Evolutionary conservation across 2,888 invertebrate species (phyloP).

Genomic region (Lasioglossum malachurum): DNA sequence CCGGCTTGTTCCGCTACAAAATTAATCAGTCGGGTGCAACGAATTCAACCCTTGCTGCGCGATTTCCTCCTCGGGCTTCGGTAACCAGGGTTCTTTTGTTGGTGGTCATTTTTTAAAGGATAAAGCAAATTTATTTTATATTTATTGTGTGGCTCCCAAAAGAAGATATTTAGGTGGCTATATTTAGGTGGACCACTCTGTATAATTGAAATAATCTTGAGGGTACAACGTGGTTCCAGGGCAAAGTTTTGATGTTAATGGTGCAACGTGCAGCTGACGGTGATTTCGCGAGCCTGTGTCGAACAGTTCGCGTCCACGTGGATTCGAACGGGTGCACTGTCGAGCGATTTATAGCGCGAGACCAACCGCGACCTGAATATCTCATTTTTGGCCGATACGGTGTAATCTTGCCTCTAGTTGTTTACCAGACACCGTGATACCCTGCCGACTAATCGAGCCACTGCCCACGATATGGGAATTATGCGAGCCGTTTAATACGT

Average conservation of each 20-base stretch:
- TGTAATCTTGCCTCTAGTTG: slow-evolving; percentile 50
- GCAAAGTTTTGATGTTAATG: background rate
- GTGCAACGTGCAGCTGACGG: background rate
- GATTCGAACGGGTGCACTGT: background rate
- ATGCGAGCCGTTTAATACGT: slow-evolving; percentile 62
- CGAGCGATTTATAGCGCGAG: slow-evolving; percentile 28
- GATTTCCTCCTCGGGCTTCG: background rate
- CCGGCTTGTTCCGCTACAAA: background rate
- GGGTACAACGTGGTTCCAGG: background rate
- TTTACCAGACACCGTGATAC: slow-evolving; percentile 30
- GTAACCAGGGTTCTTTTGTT: background rate
- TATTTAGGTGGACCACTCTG: no score
- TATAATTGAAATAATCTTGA: background rate
- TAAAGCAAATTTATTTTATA: background rate
- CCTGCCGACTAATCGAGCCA: slow-evolving; percentile 59
- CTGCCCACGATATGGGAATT: slow-evolving; percentile 62
- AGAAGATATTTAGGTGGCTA: no score
- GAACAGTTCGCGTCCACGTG: background rate
- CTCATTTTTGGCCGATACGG: slow-evolving; percentile 59
- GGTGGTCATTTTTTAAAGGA: background rate
- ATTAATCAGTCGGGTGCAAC: background rate
- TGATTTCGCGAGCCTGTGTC: background rate
- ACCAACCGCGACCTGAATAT: slow-evolving; percentile 14
- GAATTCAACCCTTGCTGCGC: background rate
- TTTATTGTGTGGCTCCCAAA: background rate